These are phyloP conservation scores for Cephalopterus ornatus DNA, from an alignment of 2,113 vertebrate species.

Conservation along the genomic window DNA sequence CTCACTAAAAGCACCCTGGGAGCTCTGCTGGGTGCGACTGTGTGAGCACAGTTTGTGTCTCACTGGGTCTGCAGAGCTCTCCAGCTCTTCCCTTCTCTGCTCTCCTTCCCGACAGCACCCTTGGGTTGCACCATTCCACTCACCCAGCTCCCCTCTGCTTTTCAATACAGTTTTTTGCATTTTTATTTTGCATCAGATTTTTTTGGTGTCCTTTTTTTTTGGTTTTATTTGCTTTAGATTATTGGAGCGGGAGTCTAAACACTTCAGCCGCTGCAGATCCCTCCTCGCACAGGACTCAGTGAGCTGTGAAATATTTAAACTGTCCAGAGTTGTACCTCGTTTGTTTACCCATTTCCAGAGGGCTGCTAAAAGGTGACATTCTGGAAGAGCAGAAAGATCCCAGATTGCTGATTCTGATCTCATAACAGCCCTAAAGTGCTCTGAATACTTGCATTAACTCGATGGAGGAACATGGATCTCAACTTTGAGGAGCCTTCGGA, in stretches of 20 bases:
- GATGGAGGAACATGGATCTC: fast-evolving
- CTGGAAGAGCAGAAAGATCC: neutral
- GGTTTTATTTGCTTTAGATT: neutral
- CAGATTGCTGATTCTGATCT: neutral
- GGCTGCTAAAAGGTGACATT: neutral
- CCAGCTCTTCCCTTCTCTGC: neutral
- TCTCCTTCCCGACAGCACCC: neutral
- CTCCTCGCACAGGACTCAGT: neutral
- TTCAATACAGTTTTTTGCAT: neutral
- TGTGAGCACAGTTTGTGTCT: neutral
- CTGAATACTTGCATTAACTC: neutral
- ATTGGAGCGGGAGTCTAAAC: neutral
- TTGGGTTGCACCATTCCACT: neutral
- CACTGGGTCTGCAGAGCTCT: neutral
- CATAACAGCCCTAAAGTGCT: neutral
- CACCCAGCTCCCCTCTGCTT: neutral
- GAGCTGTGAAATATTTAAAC: constrained; percentile 10
- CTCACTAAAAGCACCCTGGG: neutral
- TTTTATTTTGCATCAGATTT: neutral
- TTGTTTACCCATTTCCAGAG: neutral
- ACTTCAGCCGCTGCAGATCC: neutral
- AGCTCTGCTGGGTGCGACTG: neutral
- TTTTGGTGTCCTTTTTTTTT: neutral
- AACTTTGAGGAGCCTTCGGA: neutral
- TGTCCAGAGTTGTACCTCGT: neutral